phyloP scores from a whole-genome alignment of 1,140 invertebrate species.

The Zaprionus vittiger region DNA sequence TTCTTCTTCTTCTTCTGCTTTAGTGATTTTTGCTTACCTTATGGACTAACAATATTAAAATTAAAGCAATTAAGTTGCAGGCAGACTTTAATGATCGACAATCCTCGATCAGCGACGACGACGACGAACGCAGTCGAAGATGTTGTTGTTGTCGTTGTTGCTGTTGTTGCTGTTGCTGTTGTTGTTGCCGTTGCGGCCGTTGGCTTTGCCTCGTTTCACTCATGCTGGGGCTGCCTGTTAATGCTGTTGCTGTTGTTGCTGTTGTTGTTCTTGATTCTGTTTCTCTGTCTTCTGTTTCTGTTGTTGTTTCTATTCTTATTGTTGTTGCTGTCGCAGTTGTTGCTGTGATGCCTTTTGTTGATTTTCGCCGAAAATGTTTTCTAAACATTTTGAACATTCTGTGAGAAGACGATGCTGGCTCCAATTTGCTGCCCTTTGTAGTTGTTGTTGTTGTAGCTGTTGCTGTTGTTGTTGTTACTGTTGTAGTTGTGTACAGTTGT shows the following conservation, averaged over 20 bases:
- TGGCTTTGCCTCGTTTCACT: conserved; percentile 59
- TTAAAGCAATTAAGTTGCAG: conserved; percentile 83
- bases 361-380: conserved; percentile 84
- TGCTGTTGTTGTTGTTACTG: conserved; percentile 25
- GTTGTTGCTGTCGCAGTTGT: conserved; percentile 33
- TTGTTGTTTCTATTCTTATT: conserved; percentile 21
- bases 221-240: conserved; percentile 71
- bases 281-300: conserved; percentile 23
- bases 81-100: conserved; percentile 81
- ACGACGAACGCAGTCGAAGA: conserved; percentile 41
- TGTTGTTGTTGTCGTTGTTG: conserved; percentile 8
- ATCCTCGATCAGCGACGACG: conserved; percentile 62
- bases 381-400: conserved; percentile 84
- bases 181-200: conserved; percentile 46
- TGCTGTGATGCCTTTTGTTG: conserved; percentile 48
- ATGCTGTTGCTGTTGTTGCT: conserved; percentile 14
- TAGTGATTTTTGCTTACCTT: conserved; percentile 62
- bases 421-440: conserved; percentile 23
- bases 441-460: conserved; percentile 34
- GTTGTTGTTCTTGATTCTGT: conserved; percentile 10
- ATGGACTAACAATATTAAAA: conserved; percentile 82
- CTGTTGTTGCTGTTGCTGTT: conserved; percentile 37
- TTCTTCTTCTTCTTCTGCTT: neutral
- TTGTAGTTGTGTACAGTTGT: conserved; percentile 33
- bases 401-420: conserved; percentile 49